These are phyloP conservation scores for Notarius quadriscutis DNA, from an alignment of 2,113 vertebrate species.

Conservation along the genomic window DNA sequence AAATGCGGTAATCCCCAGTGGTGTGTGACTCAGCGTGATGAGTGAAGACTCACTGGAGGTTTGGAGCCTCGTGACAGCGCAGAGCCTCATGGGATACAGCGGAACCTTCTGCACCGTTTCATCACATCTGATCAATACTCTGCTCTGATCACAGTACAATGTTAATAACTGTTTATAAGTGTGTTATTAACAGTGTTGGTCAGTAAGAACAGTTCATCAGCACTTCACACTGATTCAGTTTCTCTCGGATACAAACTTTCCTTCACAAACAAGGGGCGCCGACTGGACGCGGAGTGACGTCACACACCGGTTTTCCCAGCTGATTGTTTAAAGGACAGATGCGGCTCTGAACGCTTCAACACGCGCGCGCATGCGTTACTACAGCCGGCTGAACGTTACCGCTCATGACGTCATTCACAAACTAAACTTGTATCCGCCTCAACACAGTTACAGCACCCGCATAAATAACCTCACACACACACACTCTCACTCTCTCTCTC, in stretches of 20 bases:
- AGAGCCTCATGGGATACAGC: not conserved
- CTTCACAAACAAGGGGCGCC: not conserved
- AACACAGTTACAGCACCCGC: not conserved
- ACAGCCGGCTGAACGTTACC: not conserved
- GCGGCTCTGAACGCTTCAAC: not conserved
- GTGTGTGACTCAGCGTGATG: not conserved
- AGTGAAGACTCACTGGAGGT: not conserved
- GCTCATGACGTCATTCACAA: constrained; percentile 2
- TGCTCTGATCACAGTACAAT: too few species aligned
- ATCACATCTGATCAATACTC: too few species aligned
- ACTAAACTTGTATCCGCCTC: not conserved
- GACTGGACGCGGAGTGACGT: not conserved
- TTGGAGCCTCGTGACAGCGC: not conserved
- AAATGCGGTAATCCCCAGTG: not conserved
- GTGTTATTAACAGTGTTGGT: not conserved
- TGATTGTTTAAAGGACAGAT: not conserved
- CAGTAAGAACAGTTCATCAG: too few species aligned
- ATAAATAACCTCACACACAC: not conserved
- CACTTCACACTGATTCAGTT: not conserved
- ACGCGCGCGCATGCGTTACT: not conserved
- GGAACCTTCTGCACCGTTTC: not conserved
- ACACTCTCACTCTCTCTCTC: too few species aligned
- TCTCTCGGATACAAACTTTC: not conserved
- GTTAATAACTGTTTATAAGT: too few species aligned
- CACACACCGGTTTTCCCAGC: not conserved